A percentile compares a stretch with the other conserved stretches of the same genome.
Conservation (phyloP, 2,113 vertebrate species). For the Sturnus vulgaris region DNA sequence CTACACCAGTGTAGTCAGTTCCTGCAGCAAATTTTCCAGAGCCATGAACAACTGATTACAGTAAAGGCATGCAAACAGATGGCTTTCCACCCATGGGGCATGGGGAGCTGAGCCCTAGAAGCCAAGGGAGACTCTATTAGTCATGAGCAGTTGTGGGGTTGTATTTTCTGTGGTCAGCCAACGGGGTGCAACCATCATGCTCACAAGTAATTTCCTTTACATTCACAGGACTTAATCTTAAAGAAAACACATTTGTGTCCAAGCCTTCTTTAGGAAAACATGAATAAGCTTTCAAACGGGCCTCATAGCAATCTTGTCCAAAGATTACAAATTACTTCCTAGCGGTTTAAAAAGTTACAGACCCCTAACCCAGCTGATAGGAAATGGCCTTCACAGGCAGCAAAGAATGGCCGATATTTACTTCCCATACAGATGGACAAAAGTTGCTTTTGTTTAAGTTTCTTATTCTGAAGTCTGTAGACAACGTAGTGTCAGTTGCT, state of each 20-base stretch:
- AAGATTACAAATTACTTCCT: constrained; percentile 65
- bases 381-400: constrained; percentile 8
- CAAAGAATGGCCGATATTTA: constrained; percentile 20
- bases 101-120: background rate
- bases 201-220: constrained; percentile 44
- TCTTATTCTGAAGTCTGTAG: background rate
- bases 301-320: constrained; percentile 37
- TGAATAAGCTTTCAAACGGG: constrained; percentile 30
- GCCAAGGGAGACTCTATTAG: background rate
- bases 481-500: background rate
- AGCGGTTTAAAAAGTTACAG: constrained; percentile 39
- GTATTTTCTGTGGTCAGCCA: constrained; percentile 15
- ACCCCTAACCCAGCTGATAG: constrained; percentile 42
- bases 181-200: constrained; percentile 1
- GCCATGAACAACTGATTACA: background rate
- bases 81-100: background rate
- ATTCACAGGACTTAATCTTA: constrained; percentile 50
- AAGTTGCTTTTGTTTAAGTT: background rate
- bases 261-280: constrained; percentile 48
- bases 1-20: rapidly evolving
- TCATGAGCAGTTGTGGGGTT: background rate
- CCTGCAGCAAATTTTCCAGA: background rate
- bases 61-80: constrained; percentile 7
- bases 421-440: background rate
- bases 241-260: constrained; percentile 51